Evolutionary conservation across 1,140 invertebrate species (phyloP).

Genomic region (Anastatus disparis): DNA sequence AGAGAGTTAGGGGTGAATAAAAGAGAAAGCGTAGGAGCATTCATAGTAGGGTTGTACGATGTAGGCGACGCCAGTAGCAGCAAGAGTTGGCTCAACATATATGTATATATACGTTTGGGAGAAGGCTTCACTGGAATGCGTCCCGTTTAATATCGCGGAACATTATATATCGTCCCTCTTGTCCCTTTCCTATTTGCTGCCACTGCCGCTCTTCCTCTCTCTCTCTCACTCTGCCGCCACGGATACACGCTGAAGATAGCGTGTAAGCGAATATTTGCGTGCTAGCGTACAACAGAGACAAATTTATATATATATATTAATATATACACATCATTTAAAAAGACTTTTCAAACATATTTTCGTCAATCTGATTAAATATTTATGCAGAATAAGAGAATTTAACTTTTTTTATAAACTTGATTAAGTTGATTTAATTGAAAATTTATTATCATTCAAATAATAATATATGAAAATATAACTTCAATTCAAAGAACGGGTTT

Average conservation of each 20-base stretch:
- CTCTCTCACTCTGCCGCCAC: too few species aligned
- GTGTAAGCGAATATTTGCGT: conserved; percentile 39
- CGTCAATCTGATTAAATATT: background rate
- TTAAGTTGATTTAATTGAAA: too few species aligned
- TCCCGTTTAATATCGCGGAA: conserved; percentile 68
- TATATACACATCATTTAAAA: background rate
- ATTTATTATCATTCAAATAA: too few species aligned
- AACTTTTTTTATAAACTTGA: too few species aligned
- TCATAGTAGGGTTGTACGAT: conserved; percentile 52
- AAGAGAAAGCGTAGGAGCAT: conserved; percentile 55
- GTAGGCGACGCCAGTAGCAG: too few species aligned
- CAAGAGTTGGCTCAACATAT: too few species aligned
- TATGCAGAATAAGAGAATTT: background rate
- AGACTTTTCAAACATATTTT: background rate
- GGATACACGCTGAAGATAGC: conserved; percentile 35
- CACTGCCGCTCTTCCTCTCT: too few species aligned
- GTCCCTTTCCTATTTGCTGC: conserved; percentile 51
- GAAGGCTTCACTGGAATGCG: conserved; percentile 66
- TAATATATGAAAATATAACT: too few species aligned
- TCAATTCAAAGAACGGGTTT: too few species aligned
- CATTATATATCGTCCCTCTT: conserved; percentile 67
- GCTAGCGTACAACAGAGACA: background rate
- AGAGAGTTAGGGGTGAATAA: background rate
- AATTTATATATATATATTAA: background rate
- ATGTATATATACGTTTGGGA: too few species aligned